phyloP scores from a whole-genome alignment of 2,888 invertebrate species.

The Drosophila hawaiiensis region DNA sequence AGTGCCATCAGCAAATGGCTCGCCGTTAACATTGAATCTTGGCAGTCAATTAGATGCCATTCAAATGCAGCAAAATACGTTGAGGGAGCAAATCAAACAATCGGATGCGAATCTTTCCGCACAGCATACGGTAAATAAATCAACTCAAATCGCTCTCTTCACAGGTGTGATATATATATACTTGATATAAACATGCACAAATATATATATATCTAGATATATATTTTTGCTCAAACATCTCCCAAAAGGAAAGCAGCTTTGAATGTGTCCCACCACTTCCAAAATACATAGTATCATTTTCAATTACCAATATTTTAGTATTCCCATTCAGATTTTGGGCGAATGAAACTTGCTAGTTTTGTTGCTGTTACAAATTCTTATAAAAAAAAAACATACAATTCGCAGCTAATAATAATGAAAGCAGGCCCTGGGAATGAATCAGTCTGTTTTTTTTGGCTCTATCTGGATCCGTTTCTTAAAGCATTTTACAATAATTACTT shows the following conservation, averaged over 20 bases:
- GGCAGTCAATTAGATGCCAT: constrained; percentile 87
- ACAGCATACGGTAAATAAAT: constrained; percentile 92
- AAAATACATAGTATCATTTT: background rate
- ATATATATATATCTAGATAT: constrained; percentile 22
- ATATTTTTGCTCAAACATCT: constrained; percentile 22
- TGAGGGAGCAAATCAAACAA: constrained; percentile 97
- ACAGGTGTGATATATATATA: constrained; percentile 38
- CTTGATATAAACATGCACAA: constrained; percentile 19
- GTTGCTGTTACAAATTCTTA: background rate
- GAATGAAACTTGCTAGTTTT: background rate
- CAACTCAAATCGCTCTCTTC: constrained; percentile 24
- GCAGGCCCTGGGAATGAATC: background rate
- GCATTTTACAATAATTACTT: background rate
- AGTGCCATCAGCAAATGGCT: constrained; percentile 59
- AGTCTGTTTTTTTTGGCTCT: background rate
- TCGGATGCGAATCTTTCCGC: constrained; percentile 98
- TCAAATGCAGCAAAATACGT: constrained; percentile 91
- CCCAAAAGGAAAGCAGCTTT: constrained; percentile 27
- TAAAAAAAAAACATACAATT: background rate
- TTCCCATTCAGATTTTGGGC: background rate
- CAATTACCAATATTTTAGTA: constrained; percentile 8
- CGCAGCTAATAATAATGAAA: background rate
- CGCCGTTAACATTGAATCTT: constrained; percentile 72
- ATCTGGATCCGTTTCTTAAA: no score
- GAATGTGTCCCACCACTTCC: constrained; percentile 6